These are phyloP conservation scores for Electrona antarctica DNA, from an alignment of 2,113 vertebrate species.

Conservation along the genomic window DNA sequence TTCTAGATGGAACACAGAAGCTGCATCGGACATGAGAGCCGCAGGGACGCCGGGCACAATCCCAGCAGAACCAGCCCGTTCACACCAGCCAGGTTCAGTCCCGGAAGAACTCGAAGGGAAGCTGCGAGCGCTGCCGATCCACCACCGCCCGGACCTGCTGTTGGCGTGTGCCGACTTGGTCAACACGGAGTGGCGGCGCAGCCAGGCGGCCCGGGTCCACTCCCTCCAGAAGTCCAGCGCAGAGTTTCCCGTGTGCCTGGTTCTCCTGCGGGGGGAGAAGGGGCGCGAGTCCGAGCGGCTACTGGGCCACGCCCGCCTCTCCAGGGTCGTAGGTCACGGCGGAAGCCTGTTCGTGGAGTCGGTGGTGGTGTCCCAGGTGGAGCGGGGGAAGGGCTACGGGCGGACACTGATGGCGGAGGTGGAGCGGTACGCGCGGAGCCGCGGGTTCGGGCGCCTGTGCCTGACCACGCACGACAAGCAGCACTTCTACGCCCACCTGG, in stretches of 20 bases:
- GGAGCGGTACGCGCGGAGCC: slow-evolving; percentile 81
- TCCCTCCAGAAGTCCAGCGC: slow-evolving; percentile 86
- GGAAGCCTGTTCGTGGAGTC: slow-evolving; percentile 90
- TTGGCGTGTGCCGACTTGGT: slow-evolving; percentile 88
- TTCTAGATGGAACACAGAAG: neutral
- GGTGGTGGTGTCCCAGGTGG: slow-evolving; percentile 83
- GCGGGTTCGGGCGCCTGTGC: slow-evolving; percentile 82
- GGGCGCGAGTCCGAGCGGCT: slow-evolving; percentile 52
- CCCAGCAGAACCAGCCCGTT: neutral
- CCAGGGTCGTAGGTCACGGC: slow-evolving; percentile 79
- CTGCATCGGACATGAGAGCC: too few relatives aligned
- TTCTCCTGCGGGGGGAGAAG: slow-evolving; percentile 75
- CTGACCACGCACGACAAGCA: slow-evolving; percentile 94
- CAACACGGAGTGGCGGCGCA: slow-evolving; percentile 90
- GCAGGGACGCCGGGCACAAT: neutral
- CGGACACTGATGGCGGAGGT: slow-evolving; percentile 88
- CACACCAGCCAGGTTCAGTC: neutral
- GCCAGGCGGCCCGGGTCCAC: slow-evolving; percentile 86
- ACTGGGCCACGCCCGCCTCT: slow-evolving; percentile 89
- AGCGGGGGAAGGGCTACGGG: slow-evolving; percentile 89
- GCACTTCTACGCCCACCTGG: slow-evolving; percentile 90
- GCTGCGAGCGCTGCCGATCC: slow-evolving; percentile 83
- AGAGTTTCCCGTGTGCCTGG: slow-evolving; percentile 86
- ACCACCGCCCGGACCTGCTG: slow-evolving; percentile 87
- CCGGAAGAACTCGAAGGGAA: neutral